Conservation (phyloP, 2,888 invertebrate species). For the Melolontha melolontha region DNA sequence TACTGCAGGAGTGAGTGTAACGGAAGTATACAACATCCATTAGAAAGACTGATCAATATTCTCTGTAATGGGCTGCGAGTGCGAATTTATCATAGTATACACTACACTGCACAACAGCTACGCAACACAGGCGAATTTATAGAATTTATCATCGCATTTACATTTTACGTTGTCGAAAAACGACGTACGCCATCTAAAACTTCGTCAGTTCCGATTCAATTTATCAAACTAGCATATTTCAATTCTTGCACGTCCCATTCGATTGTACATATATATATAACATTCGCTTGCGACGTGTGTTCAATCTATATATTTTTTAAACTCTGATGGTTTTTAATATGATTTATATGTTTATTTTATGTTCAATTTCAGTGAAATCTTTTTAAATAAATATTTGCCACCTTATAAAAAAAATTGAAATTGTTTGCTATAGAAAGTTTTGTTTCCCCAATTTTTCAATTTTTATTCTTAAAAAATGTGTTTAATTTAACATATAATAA, state of each 20-base stretch:
- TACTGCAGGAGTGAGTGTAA: conserved; percentile 4
- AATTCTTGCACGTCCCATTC: conserved; percentile 13
- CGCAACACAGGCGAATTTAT: conserved; percentile 4
- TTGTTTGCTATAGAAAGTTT: neutral
- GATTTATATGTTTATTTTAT: conserved; percentile 14
- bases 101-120: conserved; percentile 11
- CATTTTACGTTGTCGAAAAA: conserved; percentile 18
- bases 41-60: conserved; percentile 32
- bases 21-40: conserved; percentile 27
- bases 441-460: neutral
- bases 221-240: conserved; percentile 21
- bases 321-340: conserved; percentile 19
- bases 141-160: conserved; percentile 31
- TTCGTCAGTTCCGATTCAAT: conserved; percentile 25
- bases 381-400: conserved; percentile 15
- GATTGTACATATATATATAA: conserved; percentile 16
- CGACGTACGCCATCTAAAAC: conserved; percentile 14
- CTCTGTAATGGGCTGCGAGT: conserved; percentile 2
- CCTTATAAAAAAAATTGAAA: conserved; percentile 10
- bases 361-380: neutral
- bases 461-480: neutral
- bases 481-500: neutral
- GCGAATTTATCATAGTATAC: conserved; percentile 23
- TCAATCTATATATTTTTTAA: conserved; percentile 30
- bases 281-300: neutral